These are phyloP conservation scores for Brachylomia viminalis DNA, from an alignment of 2,888 invertebrate species.

Conservation along the genomic window DNA sequence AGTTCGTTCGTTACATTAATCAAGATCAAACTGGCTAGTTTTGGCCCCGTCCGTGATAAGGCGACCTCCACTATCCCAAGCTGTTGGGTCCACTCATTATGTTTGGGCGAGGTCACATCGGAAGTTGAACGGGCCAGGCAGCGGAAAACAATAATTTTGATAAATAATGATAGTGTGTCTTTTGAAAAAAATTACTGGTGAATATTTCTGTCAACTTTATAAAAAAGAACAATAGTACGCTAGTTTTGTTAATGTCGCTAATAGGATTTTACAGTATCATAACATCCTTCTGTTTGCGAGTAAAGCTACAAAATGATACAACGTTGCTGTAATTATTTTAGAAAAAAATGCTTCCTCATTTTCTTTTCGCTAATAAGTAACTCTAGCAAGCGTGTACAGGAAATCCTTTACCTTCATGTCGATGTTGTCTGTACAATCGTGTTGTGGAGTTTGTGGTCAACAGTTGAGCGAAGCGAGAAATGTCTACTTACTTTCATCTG, in stretches of 20 bases:
- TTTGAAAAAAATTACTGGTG: too few relatives aligned
- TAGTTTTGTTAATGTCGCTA: neutral
- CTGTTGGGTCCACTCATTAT: slow-evolving; percentile 49
- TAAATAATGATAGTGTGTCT: neutral
- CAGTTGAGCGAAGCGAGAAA: slow-evolving; percentile 11
- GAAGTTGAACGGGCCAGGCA: neutral
- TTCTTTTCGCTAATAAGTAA: neutral
- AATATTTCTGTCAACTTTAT: neutral
- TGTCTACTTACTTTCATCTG: slow-evolving; percentile 22
- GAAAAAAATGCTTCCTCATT: neutral
- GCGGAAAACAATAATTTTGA: too few relatives aligned
- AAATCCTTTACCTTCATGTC: neutral
- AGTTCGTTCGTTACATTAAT: slow-evolving; percentile 54
- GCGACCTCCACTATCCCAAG: slow-evolving; percentile 33
- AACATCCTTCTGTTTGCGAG: neutral
- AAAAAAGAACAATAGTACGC: neutral
- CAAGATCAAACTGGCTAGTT: slow-evolving; percentile 32
- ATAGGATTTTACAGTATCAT: neutral
- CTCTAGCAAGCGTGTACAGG: neutral
- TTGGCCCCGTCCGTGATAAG: slow-evolving; percentile 41
- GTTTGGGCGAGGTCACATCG: slow-evolving; percentile 2
- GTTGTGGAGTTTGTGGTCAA: neutral
- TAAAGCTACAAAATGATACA: neutral
- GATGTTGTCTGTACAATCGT: neutral
- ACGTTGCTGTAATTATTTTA: neutral